Evolutionary conservation across 2,797 vertebrate genomes (phyloP).

Genomic region (Hydrolagus colliei): DNA sequence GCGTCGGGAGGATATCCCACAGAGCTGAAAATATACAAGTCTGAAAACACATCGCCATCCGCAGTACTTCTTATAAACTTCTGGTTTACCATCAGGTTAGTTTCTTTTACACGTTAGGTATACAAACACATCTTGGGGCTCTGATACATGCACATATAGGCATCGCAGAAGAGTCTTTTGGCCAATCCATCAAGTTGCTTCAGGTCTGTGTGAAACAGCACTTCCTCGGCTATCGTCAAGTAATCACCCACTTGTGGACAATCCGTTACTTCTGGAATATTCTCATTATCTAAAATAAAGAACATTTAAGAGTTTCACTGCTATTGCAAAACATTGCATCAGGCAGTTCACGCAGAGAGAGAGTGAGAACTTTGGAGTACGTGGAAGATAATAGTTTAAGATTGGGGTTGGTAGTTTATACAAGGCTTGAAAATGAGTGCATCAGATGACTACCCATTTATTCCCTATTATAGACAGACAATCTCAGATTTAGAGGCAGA

Average conservation of each 20-base stretch:
- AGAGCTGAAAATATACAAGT: neutral
- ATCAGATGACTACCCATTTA: neutral
- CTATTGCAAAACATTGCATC: neutral
- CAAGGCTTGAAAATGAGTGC: no score
- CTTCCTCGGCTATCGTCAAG: conserved; percentile 50
- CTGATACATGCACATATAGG: conserved; percentile 69
- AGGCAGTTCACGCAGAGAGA: neutral
- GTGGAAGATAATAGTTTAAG: neutral
- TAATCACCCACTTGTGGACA: conserved; percentile 61
- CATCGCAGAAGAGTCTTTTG: conserved; percentile 58
- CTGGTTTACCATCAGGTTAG: neutral
- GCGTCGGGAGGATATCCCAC: no score
- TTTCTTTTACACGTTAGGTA: neutral
- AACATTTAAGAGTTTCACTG: neutral
- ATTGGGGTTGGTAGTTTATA: neutral
- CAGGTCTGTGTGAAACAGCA: conserved; percentile 44
- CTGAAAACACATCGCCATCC: neutral
- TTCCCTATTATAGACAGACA: no score
- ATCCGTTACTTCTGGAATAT: conserved; percentile 57
- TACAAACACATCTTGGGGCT: conserved; percentile 36
- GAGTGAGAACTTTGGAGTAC: no score
- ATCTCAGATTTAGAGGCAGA: neutral
- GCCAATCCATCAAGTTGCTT: conserved; percentile 50
- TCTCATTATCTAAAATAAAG: conserved; percentile 53
- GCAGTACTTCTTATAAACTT: neutral